A percentile compares a stretch with the other conserved stretches of the same genome.
These are phyloP conservation scores for Hippocampus kuda DNA, from an alignment of 2,797 vertebrate genomes.

Conservation along the genomic window DNA sequence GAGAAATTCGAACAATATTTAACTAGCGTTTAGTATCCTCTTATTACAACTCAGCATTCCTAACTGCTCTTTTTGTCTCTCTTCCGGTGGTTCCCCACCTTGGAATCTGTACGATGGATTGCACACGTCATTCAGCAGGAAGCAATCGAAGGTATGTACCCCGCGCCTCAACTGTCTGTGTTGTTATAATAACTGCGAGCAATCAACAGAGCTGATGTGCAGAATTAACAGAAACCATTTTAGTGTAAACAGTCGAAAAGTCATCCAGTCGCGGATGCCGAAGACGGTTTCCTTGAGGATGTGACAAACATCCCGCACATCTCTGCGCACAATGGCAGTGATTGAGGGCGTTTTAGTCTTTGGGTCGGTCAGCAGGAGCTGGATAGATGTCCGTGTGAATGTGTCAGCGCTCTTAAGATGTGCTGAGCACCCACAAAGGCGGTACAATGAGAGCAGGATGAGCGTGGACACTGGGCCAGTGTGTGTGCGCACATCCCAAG, in stretches of 20 bases:
- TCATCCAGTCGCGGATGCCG: constrained; percentile 13
- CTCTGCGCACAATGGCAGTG: constrained; percentile 28
- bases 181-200: background rate
- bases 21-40: background rate
- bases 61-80: constrained; percentile 26
- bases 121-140: constrained; percentile 40
- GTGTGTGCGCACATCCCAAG: constrained; percentile 55
- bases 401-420: constrained; percentile 62
- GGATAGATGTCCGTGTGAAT: constrained; percentile 65
- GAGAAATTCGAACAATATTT: no score
- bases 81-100: constrained; percentile 4
- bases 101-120: constrained; percentile 22
- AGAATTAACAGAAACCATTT: constrained; percentile 3
- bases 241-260: constrained; percentile 17
- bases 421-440: constrained; percentile 64
- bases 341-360: constrained; percentile 33
- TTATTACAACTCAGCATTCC: constrained; percentile 5
- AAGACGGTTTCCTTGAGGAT: constrained; percentile 12
- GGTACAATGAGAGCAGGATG: constrained; percentile 64
- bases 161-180: background rate
- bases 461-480: constrained; percentile 62
- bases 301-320: constrained; percentile 21
- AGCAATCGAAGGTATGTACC: constrained; percentile 68
- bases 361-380: constrained; percentile 55
- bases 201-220: constrained; percentile 1